Evolutionary conservation across 1,140 invertebrate species (phyloP).

Genomic region (Drosophila leontia): DNA sequence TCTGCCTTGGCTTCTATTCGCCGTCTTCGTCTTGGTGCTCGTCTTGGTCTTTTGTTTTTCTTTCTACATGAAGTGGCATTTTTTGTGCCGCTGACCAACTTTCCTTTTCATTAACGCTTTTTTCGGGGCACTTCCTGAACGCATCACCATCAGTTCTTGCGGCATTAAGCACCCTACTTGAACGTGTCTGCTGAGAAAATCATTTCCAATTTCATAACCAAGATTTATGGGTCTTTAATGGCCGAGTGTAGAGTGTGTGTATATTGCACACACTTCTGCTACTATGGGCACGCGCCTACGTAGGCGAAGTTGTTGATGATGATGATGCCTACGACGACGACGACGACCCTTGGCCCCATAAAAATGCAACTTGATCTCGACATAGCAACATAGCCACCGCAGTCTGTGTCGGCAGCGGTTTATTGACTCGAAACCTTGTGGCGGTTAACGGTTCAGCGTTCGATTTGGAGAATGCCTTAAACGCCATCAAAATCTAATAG

Average conservation of each 20-base stretch:
- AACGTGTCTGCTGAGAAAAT: constrained; percentile 35
- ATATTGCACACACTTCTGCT: constrained; percentile 28
- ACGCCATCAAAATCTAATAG: constrained; percentile 29
- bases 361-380: constrained; percentile 51
- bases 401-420: constrained; percentile 30
- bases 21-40: constrained; percentile 12
- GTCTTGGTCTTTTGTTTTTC: constrained; percentile 33
- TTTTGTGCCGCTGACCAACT: constrained; percentile 60
- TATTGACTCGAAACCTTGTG: constrained; percentile 47
- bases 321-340: constrained; percentile 8
- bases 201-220: constrained; percentile 58
- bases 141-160: constrained; percentile 43
- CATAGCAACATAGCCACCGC: constrained; percentile 35
- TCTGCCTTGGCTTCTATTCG: constrained; percentile 39
- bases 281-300: constrained; percentile 48
- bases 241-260: constrained; percentile 5
- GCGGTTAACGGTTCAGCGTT: constrained; percentile 40
- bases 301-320: constrained; percentile 30
- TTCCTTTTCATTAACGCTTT: constrained; percentile 63
- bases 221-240: constrained; percentile 61
- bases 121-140: constrained; percentile 33
- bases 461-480: constrained; percentile 39
- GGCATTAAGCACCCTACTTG: constrained; percentile 32
- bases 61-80: constrained; percentile 54
- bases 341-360: constrained; percentile 56